Conservation (phyloP, 1,140 invertebrate genomes). For the Diachasma alloeum region DNA sequence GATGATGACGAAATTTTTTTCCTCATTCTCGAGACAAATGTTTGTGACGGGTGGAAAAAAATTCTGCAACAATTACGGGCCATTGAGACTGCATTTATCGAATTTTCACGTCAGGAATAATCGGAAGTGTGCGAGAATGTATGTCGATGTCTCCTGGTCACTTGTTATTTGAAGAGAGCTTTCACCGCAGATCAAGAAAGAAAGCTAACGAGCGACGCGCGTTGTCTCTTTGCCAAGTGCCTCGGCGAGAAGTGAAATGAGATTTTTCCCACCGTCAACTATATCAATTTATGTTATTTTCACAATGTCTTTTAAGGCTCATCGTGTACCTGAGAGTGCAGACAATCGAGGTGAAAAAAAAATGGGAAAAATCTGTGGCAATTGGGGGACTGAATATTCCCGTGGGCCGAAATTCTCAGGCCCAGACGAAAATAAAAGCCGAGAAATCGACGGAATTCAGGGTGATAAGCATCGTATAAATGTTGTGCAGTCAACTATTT, state of each 20-base stretch:
- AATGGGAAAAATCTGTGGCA: too few relatives aligned
- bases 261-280: neutral
- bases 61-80: neutral
- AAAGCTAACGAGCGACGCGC: conserved; percentile 52
- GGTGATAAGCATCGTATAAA: too few relatives aligned
- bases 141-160: neutral
- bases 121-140: conserved; percentile 18
- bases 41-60: neutral
- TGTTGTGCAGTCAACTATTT: neutral
- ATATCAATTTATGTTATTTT: too few relatives aligned
- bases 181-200: conserved; percentile 45
- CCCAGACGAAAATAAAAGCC: too few relatives aligned
- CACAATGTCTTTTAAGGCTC: too few relatives aligned
- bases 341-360: too few relatives aligned
- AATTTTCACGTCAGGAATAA: neutral
- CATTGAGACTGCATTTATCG: neutral
- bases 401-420: too few relatives aligned
- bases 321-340: too few relatives aligned
- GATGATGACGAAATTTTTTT: neutral
- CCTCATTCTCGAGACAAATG: neutral
- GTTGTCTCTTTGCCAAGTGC: neutral
- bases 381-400: too few relatives aligned
- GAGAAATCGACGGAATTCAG: too few relatives aligned
- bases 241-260: neutral
- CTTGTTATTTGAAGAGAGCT: conserved; percentile 37